Conservation (phyloP, 2,113 vertebrate genomes). For the Platysteira castanea region DNA sequence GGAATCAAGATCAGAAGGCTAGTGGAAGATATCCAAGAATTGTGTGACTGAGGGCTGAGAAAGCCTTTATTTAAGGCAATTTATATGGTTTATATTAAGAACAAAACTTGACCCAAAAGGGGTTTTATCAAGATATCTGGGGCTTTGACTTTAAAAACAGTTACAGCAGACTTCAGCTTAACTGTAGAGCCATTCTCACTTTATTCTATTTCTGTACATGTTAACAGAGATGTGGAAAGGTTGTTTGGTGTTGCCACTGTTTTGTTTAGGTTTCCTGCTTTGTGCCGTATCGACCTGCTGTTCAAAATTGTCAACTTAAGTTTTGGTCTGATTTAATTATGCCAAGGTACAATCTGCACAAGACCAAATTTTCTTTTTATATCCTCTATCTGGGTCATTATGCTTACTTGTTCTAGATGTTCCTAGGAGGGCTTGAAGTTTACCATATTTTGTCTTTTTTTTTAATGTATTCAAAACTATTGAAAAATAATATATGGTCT, state of each 20-base stretch:
- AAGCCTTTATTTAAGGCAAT: neutral
- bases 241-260: slow-evolving; percentile 39
- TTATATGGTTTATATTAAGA: neutral
- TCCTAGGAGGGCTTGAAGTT: neutral
- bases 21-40: neutral
- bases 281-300: slow-evolving; percentile 43
- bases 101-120: slow-evolving; percentile 3
- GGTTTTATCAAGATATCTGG: slow-evolving; percentile 8
- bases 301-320: slow-evolving; percentile 21
- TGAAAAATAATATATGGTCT: neutral
- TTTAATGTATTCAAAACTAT: neutral
- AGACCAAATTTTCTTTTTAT: slow-evolving; percentile 42
- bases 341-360: slow-evolving; percentile 7
- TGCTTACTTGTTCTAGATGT: neutral
- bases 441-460: neutral
- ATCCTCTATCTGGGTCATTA: slow-evolving; percentile 30
- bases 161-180: slow-evolving; percentile 29
- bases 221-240: slow-evolving; percentile 58
- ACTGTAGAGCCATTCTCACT: slow-evolving; percentile 49
- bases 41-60: neutral
- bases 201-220: slow-evolving; percentile 59
- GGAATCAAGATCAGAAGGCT: neutral
- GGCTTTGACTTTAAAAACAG: slow-evolving; percentile 27
- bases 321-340: slow-evolving; percentile 17
- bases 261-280: slow-evolving; percentile 23